A percentile compares a stretch with the other conserved stretches of the same genome.
These are phyloP conservation scores for Plumapathes pennacea DNA, from an alignment of 92 coral and sea anemone genomes.

Conservation along the genomic window DNA sequence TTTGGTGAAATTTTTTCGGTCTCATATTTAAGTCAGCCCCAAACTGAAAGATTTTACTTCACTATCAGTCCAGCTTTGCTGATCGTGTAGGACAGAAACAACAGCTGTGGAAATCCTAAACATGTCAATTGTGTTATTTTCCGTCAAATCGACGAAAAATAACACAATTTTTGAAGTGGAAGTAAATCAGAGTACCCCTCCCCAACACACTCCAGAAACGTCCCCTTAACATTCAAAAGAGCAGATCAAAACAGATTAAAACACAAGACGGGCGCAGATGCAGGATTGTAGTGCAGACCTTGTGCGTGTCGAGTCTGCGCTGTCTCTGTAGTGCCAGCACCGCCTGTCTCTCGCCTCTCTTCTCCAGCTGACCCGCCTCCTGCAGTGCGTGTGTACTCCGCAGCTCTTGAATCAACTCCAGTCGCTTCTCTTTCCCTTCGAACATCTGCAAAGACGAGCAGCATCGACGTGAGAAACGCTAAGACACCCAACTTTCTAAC, in stretches of 20 bases:
- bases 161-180: too few species aligned
- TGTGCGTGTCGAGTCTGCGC: conserved; percentile 91
- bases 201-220: too few species aligned
- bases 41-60: too few species aligned
- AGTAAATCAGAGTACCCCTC: too few species aligned
- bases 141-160: too few species aligned
- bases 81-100: too few species aligned
- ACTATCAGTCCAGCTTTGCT: too few species aligned
- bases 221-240: background rate
- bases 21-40: too few species aligned
- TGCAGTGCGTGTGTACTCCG: conserved; percentile 98
- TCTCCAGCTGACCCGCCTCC: conserved; percentile 85
- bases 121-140: too few species aligned
- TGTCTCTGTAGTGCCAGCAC: conserved; percentile 88
- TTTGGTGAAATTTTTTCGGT: too few species aligned
- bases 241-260: background rate
- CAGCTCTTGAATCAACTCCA: conserved; percentile 91
- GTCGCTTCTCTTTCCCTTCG: conserved; percentile 96
- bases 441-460: conserved; percentile 69
- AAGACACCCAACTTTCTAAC: too few species aligned
- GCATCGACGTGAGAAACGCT: background rate
- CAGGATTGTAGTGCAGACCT: conserved; percentile 44
- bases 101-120: too few species aligned
- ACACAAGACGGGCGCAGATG: background rate
- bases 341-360: conserved; percentile 87